Base-by-base conservation (phyloP, 30 jellyfish, hydroid and myxozoan genomes). In the Hydractinia echinata region DNA sequence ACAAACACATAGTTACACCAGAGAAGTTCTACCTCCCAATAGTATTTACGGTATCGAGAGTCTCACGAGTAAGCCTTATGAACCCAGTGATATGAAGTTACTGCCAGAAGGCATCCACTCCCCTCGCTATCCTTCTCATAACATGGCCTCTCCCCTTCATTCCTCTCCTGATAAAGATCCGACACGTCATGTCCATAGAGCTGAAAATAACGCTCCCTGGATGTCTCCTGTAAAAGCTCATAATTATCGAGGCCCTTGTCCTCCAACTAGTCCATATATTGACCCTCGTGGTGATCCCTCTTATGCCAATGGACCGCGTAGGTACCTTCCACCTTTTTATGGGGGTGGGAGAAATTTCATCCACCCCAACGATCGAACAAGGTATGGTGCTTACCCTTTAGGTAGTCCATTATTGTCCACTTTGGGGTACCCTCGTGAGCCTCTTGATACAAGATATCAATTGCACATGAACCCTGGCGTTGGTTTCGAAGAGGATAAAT, bases 331-430 rank as follows among this genome's bases (percentile, higher is more conserved):
- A 48, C 87, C 87, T 0, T 80, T 80, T 50, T 80, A 80, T 50
- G 79, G 79, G 61, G 67, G 51, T 48, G 66, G 66, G 53, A 62
- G 87, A 5, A 80, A 80, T 80, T 80, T 60, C 66, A 67, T 51
- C 20, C 87, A 80, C 10, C 87, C 87, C 8, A 80, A 62, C 49
- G 87, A 80, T 44, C 84, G 87, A 20, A 80, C 58, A 10, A 48
- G 87, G 52, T 80, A 80, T 69, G 50, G 62, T 19, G 81, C 66
- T 15, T 80, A 80, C 58, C 87, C 87, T 7, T 9, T 80, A 21
- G 87, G 87, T 30, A 80, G 87, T 49, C 87, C 87, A 15, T 20
- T 80, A 50, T 61, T 80, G 87, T 52, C 87, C 21, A 80, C 87
- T 53, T 51, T 80, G 4, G 87, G 87, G 9, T 80, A 80, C 44